Percentiles rank a stretch among this genome's conserved stretches.
phyloP scores from a whole-genome alignment of 92 coral and sea anemone genomes.

The Muricea muricata region DNA sequence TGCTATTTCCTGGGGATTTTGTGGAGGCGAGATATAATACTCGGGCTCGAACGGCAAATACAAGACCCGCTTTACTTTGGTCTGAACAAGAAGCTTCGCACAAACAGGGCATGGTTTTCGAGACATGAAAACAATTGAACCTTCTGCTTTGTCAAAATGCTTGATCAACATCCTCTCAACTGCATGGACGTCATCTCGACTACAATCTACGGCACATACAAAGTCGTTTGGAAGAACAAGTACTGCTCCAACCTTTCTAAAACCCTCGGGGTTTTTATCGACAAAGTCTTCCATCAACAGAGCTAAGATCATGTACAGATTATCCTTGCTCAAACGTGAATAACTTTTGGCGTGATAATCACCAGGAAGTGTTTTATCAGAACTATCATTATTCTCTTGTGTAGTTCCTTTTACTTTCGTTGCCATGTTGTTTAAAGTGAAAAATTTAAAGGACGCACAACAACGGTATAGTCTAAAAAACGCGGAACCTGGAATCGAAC shows the following conservation, averaged over 20 bases:
- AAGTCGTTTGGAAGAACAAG: constrained; percentile 64
- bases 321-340: background rate
- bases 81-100: constrained; percentile 76
- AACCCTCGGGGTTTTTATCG: background rate
- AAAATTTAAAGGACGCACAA: too few species aligned
- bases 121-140: constrained; percentile 74
- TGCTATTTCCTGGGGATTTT: too few species aligned
- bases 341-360: background rate
- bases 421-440: too few species aligned
- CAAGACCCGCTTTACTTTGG: constrained; percentile 73
- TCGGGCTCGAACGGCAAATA: constrained; percentile 87
- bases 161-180: constrained; percentile 66
- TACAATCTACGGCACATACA: constrained; percentile 73
- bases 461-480: too few species aligned
- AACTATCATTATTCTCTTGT: too few species aligned
- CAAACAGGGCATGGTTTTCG: constrained; percentile 85
- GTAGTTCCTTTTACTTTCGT: too few species aligned
- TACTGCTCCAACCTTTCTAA: constrained; percentile 81
- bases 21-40: background rate
- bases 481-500: too few species aligned
- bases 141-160: constrained; percentile 57
- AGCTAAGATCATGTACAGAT: background rate
- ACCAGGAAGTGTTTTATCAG: too few species aligned
- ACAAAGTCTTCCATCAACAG: constrained; percentile 13
- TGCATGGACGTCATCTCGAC: constrained; percentile 78